Conservation (phyloP, 2,888 invertebrate genomes). For the Sinhomidia bicolor region DNA sequence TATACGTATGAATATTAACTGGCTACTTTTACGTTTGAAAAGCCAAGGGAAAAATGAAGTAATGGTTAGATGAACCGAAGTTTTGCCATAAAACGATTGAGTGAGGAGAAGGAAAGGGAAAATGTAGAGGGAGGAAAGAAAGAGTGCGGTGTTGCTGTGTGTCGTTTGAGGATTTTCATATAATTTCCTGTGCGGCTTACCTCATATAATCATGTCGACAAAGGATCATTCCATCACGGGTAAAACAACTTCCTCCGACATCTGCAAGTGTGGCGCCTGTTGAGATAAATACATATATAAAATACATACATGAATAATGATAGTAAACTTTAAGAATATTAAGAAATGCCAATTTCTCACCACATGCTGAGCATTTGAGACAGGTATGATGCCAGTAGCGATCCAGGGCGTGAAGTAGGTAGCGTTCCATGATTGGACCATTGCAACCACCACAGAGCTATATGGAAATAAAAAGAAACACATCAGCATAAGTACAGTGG, state of each 20-base stretch:
- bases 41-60: not conserved
- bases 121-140: too few relatives aligned
- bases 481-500: not conserved
- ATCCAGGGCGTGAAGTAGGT: slow-evolving; percentile 94
- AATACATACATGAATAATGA: too few relatives aligned
- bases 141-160: not conserved
- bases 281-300: too few relatives aligned
- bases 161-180: slow-evolving; percentile 27
- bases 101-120: not conserved
- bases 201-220: slow-evolving; percentile 97
- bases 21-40: slow-evolving; percentile 36
- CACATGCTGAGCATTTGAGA: slow-evolving; percentile 91
- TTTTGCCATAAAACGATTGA: slow-evolving; percentile 41
- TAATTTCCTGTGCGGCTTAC: slow-evolving; percentile 83
- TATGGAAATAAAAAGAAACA: slow-evolving; percentile 12
- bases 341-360: too few relatives aligned
- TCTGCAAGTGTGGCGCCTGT: slow-evolving; percentile 91
- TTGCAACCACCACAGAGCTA: slow-evolving; percentile 92
- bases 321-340: too few relatives aligned
- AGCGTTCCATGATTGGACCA: slow-evolving; percentile 93
- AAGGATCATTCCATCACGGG: slow-evolving; percentile 95
- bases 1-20: slow-evolving; percentile 58
- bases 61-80: not conserved
- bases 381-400: slow-evolving; percentile 98
- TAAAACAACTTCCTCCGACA: slow-evolving; percentile 95